Conservation (phyloP, 2,113 vertebrate species). For the Atherinomorus stipes region DNA sequence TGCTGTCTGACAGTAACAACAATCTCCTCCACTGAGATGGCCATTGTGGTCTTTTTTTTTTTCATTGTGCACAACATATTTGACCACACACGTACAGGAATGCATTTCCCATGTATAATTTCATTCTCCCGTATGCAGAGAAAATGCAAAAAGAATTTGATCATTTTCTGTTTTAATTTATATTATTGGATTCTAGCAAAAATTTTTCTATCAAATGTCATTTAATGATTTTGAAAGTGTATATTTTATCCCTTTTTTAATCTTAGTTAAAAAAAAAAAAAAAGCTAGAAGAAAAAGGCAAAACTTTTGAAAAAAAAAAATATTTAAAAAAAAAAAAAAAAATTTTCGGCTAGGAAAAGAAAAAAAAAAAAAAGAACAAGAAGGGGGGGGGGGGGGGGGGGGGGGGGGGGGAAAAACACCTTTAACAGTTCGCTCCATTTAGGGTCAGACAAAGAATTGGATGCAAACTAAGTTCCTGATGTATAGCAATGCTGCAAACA, state of each 20-base stretch:
- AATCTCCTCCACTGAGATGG: constrained; percentile 12
- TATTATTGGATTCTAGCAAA: too few relatives aligned
- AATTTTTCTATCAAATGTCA: neutral
- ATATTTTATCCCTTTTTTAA: neutral
- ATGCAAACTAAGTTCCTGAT: neutral
- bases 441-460: neutral
- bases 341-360: too few relatives aligned
- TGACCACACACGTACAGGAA: neutral
- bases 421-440: constrained; percentile 1
- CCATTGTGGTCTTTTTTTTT: constrained; percentile 17
- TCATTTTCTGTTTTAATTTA: neutral
- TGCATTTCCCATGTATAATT: constrained; percentile 12
- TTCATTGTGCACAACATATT: constrained; percentile 8
- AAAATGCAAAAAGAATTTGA: neutral
- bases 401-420: too few relatives aligned
- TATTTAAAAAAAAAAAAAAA: too few relatives aligned
- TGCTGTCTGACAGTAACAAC: constrained; percentile 53
- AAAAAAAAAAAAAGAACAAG: too few relatives aligned
- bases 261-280: too few relatives aligned
- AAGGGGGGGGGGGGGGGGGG: too few relatives aligned
- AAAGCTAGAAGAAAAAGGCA: too few relatives aligned
- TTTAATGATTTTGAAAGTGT: neutral
- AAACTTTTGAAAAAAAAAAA: too few relatives aligned
- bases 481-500: too few relatives aligned
- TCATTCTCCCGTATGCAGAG: neutral